A percentile compares a stretch with the other conserved stretches of the same genome.
Conservation (phyloP, 30 jellyfish, hydroid and myxozoan genomes). For the Pseudorhiza aurosa region DNA sequence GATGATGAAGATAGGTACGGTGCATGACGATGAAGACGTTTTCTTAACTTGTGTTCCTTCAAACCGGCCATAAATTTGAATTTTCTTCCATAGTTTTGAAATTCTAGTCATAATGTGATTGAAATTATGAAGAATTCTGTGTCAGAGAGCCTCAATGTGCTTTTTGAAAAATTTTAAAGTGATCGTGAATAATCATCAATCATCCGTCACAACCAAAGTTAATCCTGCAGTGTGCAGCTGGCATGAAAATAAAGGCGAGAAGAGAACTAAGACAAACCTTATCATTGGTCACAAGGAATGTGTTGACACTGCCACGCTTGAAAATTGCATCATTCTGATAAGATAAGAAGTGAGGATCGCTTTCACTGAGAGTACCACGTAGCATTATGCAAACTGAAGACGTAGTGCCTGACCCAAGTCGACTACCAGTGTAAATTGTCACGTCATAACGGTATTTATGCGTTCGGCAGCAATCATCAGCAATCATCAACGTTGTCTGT, state of each 20-base stretch:
- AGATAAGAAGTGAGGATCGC: conserved; percentile 52
- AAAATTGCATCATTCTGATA: conserved; percentile 14
- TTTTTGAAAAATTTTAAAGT: neutral
- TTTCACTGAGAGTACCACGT: conserved; percentile 61
- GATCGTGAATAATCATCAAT: neutral
- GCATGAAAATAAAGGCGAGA: neutral
- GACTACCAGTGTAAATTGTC: conserved; percentile 79
- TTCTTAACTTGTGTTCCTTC: too few relatives aligned
- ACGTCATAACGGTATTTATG: conserved; percentile 55
- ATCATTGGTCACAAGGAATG: conserved; percentile 51
- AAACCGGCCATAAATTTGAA: too few relatives aligned
- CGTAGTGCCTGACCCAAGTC: conserved; percentile 90
- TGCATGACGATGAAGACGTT: too few relatives aligned
- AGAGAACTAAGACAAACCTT: neutral
- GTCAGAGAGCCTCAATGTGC: neutral
- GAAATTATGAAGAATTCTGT: too few relatives aligned
- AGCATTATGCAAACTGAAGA: conserved; percentile 54
- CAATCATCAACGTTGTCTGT: conserved; percentile 48
- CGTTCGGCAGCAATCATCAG: conserved; percentile 23
- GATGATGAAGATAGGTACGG: too few relatives aligned
- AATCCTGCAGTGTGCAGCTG: neutral
- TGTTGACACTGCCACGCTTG: conserved; percentile 71
- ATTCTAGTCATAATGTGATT: too few relatives aligned
- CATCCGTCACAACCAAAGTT: neutral
- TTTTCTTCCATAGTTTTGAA: too few relatives aligned